Evolutionary conservation across 2,113 vertebrate species (phyloP), one percentile per base, ranked within the genome.

Genomic region (Triplophysa dalaica): DNA sequence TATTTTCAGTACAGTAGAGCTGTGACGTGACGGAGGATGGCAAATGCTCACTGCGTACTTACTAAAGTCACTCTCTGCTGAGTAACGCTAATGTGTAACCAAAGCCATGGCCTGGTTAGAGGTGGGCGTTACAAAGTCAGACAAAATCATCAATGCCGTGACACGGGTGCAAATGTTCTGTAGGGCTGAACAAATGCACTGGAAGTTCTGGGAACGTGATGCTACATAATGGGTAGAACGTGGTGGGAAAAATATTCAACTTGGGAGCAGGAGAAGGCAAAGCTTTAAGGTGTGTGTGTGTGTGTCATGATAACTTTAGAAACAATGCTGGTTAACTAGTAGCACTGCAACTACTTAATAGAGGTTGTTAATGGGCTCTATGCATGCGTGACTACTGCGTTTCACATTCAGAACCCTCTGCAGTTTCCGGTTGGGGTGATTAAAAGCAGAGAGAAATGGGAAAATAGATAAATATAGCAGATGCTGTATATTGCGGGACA

Each of bases 11-110:
- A 22, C 12, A 41, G 67, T 17, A 5, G 33, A 12, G 56, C 7
- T n/a, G 58, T 38, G 65, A 45, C 8, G 58, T 38, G 65, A 45
- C 8, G 11, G 43, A 4, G 26, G 22, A 29, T 45, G 16, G 66
- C 16, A 74, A 64, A 74, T 50, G 77, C 64, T 60, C 43, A 24
- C 19, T 3, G 60, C 22, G 29, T 26, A 78, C 21, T 26, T 56
- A 10, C 16, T 26, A 4, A 43, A 14, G 48, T 68, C 60, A 10
- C 68, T 56, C 74, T 67, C 83, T 90, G 89, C 88, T 83, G 87
- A 91, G 84, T 87, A 89, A 91, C 83, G 81, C 84, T 82, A 69
- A 72, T 61, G 12, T 67, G 78, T 86, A 83, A 79, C 78, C 66
- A 69, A 50, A 80, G 24, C 62, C 19, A 50, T 60, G 22, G 77